Percentiles rank a stretch among this genome's conserved stretches.
Evolutionary conservation across 2,888 invertebrate species (phyloP).

Genomic region (Capitulum mitella): DNA sequence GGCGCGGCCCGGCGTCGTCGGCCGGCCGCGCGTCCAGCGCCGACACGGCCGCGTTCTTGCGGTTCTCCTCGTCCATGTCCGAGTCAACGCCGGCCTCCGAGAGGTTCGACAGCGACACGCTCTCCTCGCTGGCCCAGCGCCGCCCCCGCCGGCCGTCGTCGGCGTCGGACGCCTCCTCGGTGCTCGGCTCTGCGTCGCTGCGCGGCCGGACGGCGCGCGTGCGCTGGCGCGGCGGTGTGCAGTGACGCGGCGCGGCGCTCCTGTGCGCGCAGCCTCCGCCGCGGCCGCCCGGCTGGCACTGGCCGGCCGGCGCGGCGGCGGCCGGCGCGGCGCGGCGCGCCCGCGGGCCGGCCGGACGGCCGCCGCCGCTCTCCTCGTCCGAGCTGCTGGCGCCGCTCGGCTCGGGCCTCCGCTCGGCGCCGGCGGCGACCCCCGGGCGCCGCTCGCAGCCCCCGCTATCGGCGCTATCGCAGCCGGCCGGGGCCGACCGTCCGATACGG

Average conservation of each 20-base stretch:
- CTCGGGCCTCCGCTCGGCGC: neutral
- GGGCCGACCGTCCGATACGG: neutral
- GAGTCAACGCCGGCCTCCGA: neutral
- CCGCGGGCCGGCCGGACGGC: neutral
- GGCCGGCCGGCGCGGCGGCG: neutral
- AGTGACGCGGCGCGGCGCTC: neutral
- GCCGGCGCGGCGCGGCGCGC: neutral
- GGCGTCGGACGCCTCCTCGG: no score
- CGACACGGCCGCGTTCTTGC: neutral
- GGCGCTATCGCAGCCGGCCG: neutral
- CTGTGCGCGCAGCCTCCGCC: neutral
- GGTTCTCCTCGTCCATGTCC: conserved; percentile 1
- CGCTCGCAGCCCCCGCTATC: neutral
- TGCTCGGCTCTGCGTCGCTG: neutral
- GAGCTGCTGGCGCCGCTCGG: neutral
- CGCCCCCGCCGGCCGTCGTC: neutral
- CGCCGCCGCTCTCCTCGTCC: conserved; percentile 13
- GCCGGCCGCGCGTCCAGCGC: no score
- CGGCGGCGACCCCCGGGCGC: neutral
- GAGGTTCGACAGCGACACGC: neutral
- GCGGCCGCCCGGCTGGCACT: conserved; percentile 6
- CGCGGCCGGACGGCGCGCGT: neutral
- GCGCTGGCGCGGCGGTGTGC: neutral
- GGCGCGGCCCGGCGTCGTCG: neutral
- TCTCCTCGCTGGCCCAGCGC: neutral